Evolutionary conservation across 2,797 vertebrate species (phyloP).

Genomic region (Spondyliosoma cantharus): DNA sequence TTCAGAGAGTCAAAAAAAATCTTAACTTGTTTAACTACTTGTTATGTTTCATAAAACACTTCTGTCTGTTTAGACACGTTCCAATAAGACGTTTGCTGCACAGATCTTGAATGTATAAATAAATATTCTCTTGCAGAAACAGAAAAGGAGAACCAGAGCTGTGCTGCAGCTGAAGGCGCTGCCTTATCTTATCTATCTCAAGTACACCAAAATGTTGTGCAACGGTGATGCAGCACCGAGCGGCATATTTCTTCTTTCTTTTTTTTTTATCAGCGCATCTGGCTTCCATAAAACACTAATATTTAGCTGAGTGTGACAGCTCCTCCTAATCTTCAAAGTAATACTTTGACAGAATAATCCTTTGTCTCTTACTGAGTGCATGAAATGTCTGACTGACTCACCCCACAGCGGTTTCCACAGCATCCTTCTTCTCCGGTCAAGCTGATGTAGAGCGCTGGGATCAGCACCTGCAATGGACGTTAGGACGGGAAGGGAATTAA

Average conservation of each 20-base stretch:
- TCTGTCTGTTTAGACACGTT: not conserved
- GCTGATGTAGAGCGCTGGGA: slow-evolving; percentile 83
- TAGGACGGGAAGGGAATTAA: not conserved
- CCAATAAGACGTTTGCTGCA: not conserved
- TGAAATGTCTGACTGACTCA: slow-evolving; percentile 69
- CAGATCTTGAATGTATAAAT: not conserved
- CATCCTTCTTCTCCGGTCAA: slow-evolving; percentile 78
- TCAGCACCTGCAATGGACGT: slow-evolving; percentile 75
- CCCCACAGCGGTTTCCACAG: slow-evolving; percentile 85
- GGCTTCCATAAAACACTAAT: not conserved
- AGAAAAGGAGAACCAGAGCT: slow-evolving; percentile 15
- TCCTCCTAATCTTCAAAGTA: not conserved
- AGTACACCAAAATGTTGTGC: not conserved
- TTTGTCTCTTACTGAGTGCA: not conserved
- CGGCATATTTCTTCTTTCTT: not conserved
- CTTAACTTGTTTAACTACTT: not conserved
- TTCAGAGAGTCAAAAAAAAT: slow-evolving; percentile 6
- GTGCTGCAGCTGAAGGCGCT: not conserved
- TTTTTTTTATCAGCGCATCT: not conserved
- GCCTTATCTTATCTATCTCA: not conserved
- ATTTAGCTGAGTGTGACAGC: not conserved
- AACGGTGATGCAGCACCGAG: slow-evolving; percentile 35
- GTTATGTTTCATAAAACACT: not conserved
- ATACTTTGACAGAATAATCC: not conserved
- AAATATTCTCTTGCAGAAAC: not conserved